Evolutionary conservation across 2,113 vertebrate species (phyloP).

Genomic region (Gopherus flavomarginatus): DNA sequence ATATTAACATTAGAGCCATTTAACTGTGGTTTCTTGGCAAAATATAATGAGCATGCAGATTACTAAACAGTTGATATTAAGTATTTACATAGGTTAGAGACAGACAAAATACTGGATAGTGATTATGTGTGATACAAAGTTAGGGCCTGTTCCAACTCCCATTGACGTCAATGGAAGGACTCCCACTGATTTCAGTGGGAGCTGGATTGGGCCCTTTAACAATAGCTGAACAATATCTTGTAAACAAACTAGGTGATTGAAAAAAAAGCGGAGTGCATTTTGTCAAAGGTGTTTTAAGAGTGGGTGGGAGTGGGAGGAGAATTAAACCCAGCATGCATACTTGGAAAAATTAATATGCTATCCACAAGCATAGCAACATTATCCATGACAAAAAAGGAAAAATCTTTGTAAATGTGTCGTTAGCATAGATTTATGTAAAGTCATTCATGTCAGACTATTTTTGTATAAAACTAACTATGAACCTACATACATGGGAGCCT

Average conservation of each 20-base stretch:
- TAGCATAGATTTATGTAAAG: neutral
- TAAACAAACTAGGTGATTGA: neutral
- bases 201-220: neutral
- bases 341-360: neutral
- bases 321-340: neutral
- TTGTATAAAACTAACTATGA: neutral
- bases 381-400: neutral
- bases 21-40: neutral
- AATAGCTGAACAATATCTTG: neutral
- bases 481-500: neutral
- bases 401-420: neutral
- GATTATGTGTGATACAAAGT: neutral
- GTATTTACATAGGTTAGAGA: neutral
- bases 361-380: neutral
- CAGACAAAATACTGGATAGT: neutral
- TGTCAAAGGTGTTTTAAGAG: neutral
- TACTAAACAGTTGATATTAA: neutral
- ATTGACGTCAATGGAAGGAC: neutral
- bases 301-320: neutral
- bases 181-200: neutral
- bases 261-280: neutral
- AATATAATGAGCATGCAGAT: neutral
- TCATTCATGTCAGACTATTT: accelerated
- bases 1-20: neutral
- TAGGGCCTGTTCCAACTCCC: neutral